Evolutionary conservation across 2,888 invertebrate species (phyloP).

Genomic region (Leptothorax acervorum): DNA sequence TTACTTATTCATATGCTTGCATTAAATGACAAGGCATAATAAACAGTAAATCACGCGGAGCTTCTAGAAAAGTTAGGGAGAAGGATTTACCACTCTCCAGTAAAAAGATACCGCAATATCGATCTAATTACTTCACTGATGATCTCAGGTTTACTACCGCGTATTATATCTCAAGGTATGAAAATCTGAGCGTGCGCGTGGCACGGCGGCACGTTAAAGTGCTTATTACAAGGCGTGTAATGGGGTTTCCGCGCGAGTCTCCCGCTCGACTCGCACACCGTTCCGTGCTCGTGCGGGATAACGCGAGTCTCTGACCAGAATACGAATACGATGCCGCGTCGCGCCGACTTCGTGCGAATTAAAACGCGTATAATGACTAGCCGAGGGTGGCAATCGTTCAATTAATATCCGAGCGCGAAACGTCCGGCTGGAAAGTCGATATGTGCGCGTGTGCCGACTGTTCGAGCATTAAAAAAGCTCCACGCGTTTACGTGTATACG

Average conservation of each 20-base stretch:
- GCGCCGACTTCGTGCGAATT: slow-evolving; percentile 60
- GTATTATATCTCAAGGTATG: slow-evolving; percentile 27
- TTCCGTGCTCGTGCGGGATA: slow-evolving; percentile 57
- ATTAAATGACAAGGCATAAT: background rate
- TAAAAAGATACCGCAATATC: slow-evolving; percentile 29
- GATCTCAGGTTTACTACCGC: slow-evolving; percentile 33
- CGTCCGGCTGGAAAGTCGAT: slow-evolving; percentile 60
- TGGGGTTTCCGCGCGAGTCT: slow-evolving; percentile 67
- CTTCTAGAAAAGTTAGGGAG: background rate
- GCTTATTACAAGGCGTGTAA: slow-evolving; percentile 74
- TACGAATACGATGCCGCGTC: slow-evolving; percentile 42
- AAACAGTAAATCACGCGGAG: slow-evolving; percentile 6
- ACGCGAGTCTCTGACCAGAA: slow-evolving; percentile 38
- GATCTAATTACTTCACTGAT: slow-evolving; percentile 25
- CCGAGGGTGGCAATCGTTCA: slow-evolving; percentile 74
- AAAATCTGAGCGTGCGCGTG: slow-evolving; percentile 51
- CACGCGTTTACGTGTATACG: background rate
- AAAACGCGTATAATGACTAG: slow-evolving; percentile 72
- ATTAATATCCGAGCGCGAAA: slow-evolving; percentile 66
- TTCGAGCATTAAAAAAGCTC: slow-evolving; percentile 42
- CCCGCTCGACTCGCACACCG: slow-evolving; percentile 31
- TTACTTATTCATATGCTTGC: background rate
- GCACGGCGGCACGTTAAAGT: slow-evolving; percentile 52
- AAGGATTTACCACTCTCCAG: slow-evolving; percentile 2
- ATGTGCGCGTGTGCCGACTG: slow-evolving; percentile 5